These are phyloP conservation scores for Plodia interpunctella DNA, from an alignment of 1,140 invertebrate genomes.

Conservation along the genomic window DNA sequence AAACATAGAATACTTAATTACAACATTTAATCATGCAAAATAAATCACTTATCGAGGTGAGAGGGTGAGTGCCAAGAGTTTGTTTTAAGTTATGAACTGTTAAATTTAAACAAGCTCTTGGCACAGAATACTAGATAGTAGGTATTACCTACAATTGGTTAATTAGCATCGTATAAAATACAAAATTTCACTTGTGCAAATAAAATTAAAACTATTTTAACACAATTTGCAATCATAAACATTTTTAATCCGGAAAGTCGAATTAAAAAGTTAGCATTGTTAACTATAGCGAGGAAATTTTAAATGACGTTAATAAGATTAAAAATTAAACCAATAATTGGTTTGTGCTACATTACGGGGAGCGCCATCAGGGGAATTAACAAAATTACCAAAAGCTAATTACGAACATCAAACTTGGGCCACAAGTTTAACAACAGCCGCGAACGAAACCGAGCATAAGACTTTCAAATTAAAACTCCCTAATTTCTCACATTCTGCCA, in stretches of 20 bases:
- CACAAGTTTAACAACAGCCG: slow-evolving; percentile 36
- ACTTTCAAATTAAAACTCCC: slow-evolving; percentile 53
- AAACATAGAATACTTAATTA: too few species aligned
- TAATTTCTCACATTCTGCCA: slow-evolving; percentile 29
- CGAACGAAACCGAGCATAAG: slow-evolving; percentile 33
- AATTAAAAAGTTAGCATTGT: slow-evolving; percentile 21
- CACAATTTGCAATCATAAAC: not conserved
- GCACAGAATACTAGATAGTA: too few species aligned
- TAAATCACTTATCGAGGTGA: too few species aligned
- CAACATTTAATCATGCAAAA: too few species aligned
- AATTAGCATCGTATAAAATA: too few species aligned
- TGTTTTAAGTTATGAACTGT: too few species aligned
- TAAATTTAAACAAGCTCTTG: too few species aligned
- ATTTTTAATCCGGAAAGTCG: slow-evolving; percentile 15
- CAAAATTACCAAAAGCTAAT: slow-evolving; percentile 56
- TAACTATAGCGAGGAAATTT: slow-evolving; percentile 6
- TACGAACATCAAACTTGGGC: slow-evolving; percentile 52
- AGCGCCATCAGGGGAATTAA: slow-evolving; percentile 34
- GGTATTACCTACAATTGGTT: too few species aligned
- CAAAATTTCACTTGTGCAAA: too few species aligned
- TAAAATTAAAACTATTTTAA: not conserved
- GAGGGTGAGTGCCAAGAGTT: too few species aligned
- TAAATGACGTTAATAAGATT: slow-evolving; percentile 25
- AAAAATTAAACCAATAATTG: slow-evolving; percentile 37
- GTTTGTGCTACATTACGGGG: slow-evolving; percentile 26